Conservation (phyloP, 2,797 vertebrate genomes). For the Typhlichthys subterraneus region DNA sequence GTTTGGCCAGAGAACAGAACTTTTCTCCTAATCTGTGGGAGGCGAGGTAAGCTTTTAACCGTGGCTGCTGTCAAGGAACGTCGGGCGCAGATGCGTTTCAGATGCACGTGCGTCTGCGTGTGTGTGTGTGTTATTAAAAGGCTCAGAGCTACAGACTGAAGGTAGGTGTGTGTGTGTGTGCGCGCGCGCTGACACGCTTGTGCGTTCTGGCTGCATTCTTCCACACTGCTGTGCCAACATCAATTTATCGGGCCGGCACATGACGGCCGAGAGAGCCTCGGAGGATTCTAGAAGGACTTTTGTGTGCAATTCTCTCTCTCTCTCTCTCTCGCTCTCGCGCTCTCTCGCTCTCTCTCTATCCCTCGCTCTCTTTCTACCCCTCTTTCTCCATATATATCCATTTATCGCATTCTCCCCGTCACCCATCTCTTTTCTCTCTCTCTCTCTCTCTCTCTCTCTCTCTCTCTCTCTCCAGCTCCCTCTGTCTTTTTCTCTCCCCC, state of each 20-base stretch:
- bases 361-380: background rate
- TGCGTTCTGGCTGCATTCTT: constrained; percentile 64
- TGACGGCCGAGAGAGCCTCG: constrained; percentile 71
- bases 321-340: constrained; percentile 40
- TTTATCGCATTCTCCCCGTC: background rate
- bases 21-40: constrained; percentile 5
- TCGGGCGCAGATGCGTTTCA: background rate
- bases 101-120: constrained; percentile 2
- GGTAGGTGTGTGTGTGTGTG: constrained; percentile 28
- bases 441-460: background rate
- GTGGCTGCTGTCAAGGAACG: background rate
- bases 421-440: no score
- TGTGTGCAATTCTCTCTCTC: constrained; percentile 67
- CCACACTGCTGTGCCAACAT: constrained; percentile 70
- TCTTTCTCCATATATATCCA: background rate
- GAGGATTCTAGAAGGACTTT: constrained; percentile 71
- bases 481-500: background rate
- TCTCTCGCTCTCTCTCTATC: background rate
- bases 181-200: constrained; percentile 67
- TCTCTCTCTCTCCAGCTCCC: background rate
- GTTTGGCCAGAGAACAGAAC: constrained; percentile 16
- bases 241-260: constrained; percentile 77
- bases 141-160: constrained; percentile 39
- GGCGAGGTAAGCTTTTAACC: background rate
- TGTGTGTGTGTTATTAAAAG: constrained; percentile 27